Evolutionary conservation across 2,113 vertebrate genomes (phyloP).

Genomic region (Caracal caracal): DNA sequence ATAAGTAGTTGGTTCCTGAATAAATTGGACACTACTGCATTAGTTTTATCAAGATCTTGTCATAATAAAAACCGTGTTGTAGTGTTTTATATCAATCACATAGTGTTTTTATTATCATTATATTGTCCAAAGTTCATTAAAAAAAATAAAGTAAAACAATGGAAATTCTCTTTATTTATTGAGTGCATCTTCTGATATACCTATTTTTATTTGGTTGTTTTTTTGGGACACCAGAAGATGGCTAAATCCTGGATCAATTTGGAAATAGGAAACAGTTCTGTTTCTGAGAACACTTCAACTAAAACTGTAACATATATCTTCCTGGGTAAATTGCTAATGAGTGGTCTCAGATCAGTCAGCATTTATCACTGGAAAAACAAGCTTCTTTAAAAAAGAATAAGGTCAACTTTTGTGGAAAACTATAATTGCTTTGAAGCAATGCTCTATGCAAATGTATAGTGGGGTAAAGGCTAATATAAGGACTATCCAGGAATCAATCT

Average conservation of each 20-base stretch:
- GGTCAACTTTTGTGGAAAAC: neutral
- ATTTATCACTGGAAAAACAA: neutral
- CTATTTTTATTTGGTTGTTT: neutral
- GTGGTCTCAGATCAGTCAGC: conserved; percentile 56
- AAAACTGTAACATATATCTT: conserved; percentile 59
- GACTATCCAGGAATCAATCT: neutral
- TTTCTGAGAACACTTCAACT: neutral
- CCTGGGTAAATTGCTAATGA: conserved; percentile 52
- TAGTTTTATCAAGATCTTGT: neutral
- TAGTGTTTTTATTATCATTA: neutral
- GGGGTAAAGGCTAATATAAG: neutral
- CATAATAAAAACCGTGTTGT: neutral
- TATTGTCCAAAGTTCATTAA: neutral
- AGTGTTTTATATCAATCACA: neutral
- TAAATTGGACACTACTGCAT: neutral
- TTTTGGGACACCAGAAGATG: neutral
- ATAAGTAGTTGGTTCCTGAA: neutral
- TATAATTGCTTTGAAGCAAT: neutral
- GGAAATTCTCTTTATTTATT: neutral
- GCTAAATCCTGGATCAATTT: neutral
- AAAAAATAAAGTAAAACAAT: neutral
- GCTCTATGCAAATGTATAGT: neutral
- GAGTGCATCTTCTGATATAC: neutral
- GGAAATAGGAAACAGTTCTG: conserved; percentile 57
- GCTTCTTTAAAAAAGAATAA: neutral